These are phyloP conservation scores for Hydractinia echinata DNA, from an alignment of 30 jellyfish, hydroid and myxozoan species.

Conservation along the genomic window DNA sequence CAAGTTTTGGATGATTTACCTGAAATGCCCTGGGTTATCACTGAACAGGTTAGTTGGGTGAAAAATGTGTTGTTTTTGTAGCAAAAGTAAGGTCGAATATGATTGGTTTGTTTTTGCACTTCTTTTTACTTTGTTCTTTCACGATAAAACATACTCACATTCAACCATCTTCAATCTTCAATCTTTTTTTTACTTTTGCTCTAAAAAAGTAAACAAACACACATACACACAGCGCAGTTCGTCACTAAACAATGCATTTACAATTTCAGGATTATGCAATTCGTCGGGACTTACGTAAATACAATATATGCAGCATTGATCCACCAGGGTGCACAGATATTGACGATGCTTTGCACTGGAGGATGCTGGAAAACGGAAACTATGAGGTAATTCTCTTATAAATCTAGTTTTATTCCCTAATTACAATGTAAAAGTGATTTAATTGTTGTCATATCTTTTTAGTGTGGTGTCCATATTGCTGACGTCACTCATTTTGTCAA, in stretches of 20 bases:
- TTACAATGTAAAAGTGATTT: not conserved
- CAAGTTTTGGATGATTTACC: conserved; percentile 87
- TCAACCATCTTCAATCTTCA: not conserved
- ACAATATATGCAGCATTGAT: conserved; percentile 92
- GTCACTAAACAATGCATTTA: not conserved
- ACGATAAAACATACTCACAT: too few species aligned
- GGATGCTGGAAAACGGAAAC: conserved; percentile 71
- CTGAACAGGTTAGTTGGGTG: conserved; percentile 62
- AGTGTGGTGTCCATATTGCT: conserved; percentile 99
- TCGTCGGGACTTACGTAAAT: conserved; percentile 80
- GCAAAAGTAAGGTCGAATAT: too few species aligned
- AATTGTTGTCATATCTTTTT: not conserved
- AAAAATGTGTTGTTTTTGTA: not conserved
- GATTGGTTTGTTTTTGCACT: too few species aligned
- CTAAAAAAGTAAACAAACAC: too few species aligned
- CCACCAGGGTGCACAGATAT: conserved; percentile 99
- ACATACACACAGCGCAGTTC: not conserved
- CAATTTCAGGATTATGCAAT: conserved; percentile 64
- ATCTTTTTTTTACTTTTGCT: not conserved
- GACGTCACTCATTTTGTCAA: conserved; percentile 96
- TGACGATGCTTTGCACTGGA: conserved; percentile 98
- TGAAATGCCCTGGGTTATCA: conserved; percentile 82
- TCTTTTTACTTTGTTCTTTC: too few species aligned
- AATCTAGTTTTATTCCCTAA: too few species aligned
- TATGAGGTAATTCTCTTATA: conserved; percentile 56